Evolutionary conservation across 2,888 invertebrate genomes (phyloP).

Genomic region (Latheticus oryzae): DNA sequence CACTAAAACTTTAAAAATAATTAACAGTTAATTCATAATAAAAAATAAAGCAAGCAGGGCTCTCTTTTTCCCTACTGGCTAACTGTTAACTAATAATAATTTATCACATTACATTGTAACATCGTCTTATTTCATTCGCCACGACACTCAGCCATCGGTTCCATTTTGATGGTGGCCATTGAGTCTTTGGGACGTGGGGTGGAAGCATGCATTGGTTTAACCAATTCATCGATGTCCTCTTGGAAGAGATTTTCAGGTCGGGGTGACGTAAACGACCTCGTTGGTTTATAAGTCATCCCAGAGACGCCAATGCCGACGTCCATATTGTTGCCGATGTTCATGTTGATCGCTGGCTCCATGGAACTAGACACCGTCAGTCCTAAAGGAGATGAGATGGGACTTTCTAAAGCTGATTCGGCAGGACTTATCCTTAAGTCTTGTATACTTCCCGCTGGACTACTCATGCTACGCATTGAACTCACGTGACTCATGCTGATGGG

Average conservation of each 20-base stretch:
- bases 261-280: constrained; percentile 72
- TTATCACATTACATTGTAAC: constrained; percentile 65
- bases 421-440: constrained; percentile 65
- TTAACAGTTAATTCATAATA: constrained; percentile 53
- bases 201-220: constrained; percentile 70
- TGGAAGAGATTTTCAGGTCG: constrained; percentile 73
- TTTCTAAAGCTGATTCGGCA: constrained; percentile 69
- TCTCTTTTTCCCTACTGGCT: constrained; percentile 13
- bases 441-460: constrained; percentile 66
- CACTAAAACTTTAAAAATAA: constrained; percentile 61
- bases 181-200: constrained; percentile 66
- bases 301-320: constrained; percentile 71
- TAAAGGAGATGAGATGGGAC: constrained; percentile 71
- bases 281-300: constrained; percentile 75
- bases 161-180: constrained; percentile 77
- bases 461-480: constrained; percentile 63
- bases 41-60: constrained; percentile 38
- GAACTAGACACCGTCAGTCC: constrained; percentile 70
- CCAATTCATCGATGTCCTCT: constrained; percentile 73
- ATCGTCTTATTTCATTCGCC: constrained; percentile 72
- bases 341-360: constrained; percentile 65
- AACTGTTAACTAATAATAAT: constrained; percentile 60
- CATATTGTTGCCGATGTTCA: constrained; percentile 66
- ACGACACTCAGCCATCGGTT: constrained; percentile 75
- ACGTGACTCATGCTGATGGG: constrained; percentile 63